Evolutionary conservation across 1,140 invertebrate genomes (phyloP), one percentile per base, ranked within the genome.

Genomic region (Kradibia gibbosae): DNA sequence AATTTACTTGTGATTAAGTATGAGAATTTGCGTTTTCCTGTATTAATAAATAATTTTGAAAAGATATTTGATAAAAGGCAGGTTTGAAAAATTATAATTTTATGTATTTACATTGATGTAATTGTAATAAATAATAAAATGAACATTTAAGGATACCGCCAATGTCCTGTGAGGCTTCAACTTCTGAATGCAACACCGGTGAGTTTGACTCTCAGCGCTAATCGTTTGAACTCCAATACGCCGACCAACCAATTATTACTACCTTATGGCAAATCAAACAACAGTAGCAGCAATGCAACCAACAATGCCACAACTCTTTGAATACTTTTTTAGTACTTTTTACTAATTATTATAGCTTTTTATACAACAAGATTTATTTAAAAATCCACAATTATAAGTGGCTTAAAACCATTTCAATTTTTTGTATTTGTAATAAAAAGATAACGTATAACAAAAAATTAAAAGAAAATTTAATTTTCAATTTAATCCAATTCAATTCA

Each of bases 101-200:
- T n/a, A n/a, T n/a, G n/a, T n/a, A n/a, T n/a, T n/a, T n/a, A n/a
- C n/a, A n/a, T n/a, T n/a, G n/a, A n/a, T n/a, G n/a, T n/a, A n/a
- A 39, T 67, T 67, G n/a, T n/a, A 39, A 39, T 36, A n/a, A 39
- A 67, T 22, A 67, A n/a, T n/a, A 39, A 3, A 39, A 17, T 39
- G 3, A 22, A 39, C 8, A 34, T 84, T 74, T 67, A 74, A 91
- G 89, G 88, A 20, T 92, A 88, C 80, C 87, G 87, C n/a, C 89
- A 91, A 71, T 93, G 92, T 83, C 92, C 92, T 1, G 91, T 93
- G 15, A 86, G 92, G 25, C 86, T 92, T 28, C 91, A 92, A 82
- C 88, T 92, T 17, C 81, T 89, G 45, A 91, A 92, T 74, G 89
- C 91, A 2, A 91, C 89, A 7, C 90, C 90, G 20, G 87, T 92